phyloP scores from a whole-genome alignment of 2,888 invertebrate species.

The Caenorhabditis sp. region DNA sequence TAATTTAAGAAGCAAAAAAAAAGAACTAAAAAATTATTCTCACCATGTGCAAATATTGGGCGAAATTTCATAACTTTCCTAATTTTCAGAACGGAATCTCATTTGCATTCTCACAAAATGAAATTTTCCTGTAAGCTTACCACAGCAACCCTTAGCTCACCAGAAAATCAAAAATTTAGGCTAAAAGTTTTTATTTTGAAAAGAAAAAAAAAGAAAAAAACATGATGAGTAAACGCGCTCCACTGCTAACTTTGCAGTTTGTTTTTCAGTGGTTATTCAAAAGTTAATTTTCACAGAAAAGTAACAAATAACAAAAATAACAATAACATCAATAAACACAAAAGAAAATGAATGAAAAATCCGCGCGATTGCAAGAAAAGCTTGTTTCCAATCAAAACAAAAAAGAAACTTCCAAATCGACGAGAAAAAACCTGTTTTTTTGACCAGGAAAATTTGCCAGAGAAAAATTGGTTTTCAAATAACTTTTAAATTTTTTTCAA shows the following conservation, averaged over 20 bases:
- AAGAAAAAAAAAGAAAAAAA: too few relatives aligned
- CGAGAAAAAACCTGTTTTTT: not conserved
- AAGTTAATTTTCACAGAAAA: not conserved
- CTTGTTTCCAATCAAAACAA: not conserved
- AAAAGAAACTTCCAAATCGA: slow-evolving; percentile 1
- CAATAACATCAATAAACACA: not conserved
- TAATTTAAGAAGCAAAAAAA: too few relatives aligned
- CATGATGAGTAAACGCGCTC: too few relatives aligned
- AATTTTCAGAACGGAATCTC: too few relatives aligned
- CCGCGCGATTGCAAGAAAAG: not conserved
- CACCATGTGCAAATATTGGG: too few relatives aligned
- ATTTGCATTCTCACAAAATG: too few relatives aligned
- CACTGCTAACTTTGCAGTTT: too few relatives aligned
- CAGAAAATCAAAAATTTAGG: not conserved
- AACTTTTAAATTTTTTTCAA: not conserved
- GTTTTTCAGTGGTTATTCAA: too few relatives aligned
- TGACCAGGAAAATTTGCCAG: not conserved
- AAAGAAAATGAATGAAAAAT: not conserved
- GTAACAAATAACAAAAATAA: not conserved
- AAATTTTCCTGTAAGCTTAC: too few relatives aligned
- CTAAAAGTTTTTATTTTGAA: not conserved
- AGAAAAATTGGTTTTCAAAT: not conserved
- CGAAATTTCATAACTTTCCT: too few relatives aligned
- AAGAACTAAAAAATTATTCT: too few relatives aligned
- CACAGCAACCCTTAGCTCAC: too few relatives aligned